Evolutionary conservation across 1,140 invertebrate species (phyloP), one percentile per base, ranked within the genome.

Genomic region (Diachasma alloeum): DNA sequence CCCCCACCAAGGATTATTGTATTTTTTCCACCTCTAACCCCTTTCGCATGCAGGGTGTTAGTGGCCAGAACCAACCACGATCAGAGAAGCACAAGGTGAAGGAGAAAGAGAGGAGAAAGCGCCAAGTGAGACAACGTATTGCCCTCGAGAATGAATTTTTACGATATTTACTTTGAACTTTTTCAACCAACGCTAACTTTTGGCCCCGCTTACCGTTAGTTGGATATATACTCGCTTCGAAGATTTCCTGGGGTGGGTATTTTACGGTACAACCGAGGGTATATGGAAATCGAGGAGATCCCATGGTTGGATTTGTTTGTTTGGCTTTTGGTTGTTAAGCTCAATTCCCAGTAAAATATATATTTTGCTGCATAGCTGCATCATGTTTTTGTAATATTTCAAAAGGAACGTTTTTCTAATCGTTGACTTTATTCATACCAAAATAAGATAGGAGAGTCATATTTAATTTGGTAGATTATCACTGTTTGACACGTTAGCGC

Each of bases 161-260:
- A 81, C 81, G 81, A 82, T 78, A 78, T 79, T 82, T 78, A 78
- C 78, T 82, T 81, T 75, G 73, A 78, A 80, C 72, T 78, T 81
- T 82, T 78, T 15, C 63, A 22, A 68, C 24, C 44, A 36, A 39
- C 76, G 46, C 71, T 56, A 68, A 69, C 59, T 77, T 69, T 77
- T 42, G 42, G 22, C 26, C 75, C 19, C 46, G 24, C 46, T 48
- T 26, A 39, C 59, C 5, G 17, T 11, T 59, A 24, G 15, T 42
- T 22, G 36, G 13, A 9, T 73, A 56, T 74, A 44, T 63, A 31
- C 31, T 4, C 9, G 24, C 63, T 15, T n/a, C 42, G 69, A 67
- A 66, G 56, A 74, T 74, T 44, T 59, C 17, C 53, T 59, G 17
- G 19, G 53, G 31, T 59, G 19, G 4, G 53, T 59, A 59, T 59